Percentiles rank a stretch among this genome's conserved stretches.
phyloP scores from a whole-genome alignment of 1,140 invertebrate species.

The Eriocheir sinensis region DNA sequence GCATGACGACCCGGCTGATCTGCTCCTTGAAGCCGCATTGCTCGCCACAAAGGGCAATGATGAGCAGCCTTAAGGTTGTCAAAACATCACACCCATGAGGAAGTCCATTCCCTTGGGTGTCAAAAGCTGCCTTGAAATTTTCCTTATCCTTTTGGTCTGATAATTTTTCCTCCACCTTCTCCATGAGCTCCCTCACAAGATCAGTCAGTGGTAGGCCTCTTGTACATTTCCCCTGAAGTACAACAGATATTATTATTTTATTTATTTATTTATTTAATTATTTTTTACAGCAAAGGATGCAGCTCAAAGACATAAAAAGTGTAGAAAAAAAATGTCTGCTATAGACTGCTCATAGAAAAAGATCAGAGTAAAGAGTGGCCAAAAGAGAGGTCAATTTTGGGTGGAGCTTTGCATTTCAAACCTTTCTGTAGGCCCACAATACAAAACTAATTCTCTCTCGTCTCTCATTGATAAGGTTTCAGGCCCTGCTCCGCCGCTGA shows the following conservation, averaged over 20 bases:
- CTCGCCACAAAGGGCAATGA: slow-evolving; percentile 16
- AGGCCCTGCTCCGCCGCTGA: no score
- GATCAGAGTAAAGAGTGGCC: no score
- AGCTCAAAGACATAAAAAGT: no score
- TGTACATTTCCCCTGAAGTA: slow-evolving; percentile 40
- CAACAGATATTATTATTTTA: not conserved
- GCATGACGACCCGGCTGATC: slow-evolving; percentile 63
- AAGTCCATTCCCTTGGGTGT: not conserved
- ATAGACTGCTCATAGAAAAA: no score
- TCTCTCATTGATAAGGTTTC: no score
- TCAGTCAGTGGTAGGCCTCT: not conserved
- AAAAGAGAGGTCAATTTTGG: no score
- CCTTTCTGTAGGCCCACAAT: no score
- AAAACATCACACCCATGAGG: slow-evolving; percentile 52
- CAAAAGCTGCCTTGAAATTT: slow-evolving; percentile 50
- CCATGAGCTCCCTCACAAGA: slow-evolving; percentile 36
- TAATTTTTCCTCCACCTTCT: slow-evolving; percentile 27
- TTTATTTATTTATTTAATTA: no score
- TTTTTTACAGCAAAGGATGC: no score
- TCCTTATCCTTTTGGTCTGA: slow-evolving; percentile 53
- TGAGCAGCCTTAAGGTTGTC: slow-evolving; percentile 58
- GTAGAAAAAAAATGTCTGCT: no score
- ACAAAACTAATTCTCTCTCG: no score
- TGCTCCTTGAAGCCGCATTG: slow-evolving; percentile 58
- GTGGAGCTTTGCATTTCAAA: not conserved